These are phyloP conservation scores for Atrina japonica DNA, from an alignment of 2,888 invertebrate genomes.

Conservation along the genomic window DNA sequence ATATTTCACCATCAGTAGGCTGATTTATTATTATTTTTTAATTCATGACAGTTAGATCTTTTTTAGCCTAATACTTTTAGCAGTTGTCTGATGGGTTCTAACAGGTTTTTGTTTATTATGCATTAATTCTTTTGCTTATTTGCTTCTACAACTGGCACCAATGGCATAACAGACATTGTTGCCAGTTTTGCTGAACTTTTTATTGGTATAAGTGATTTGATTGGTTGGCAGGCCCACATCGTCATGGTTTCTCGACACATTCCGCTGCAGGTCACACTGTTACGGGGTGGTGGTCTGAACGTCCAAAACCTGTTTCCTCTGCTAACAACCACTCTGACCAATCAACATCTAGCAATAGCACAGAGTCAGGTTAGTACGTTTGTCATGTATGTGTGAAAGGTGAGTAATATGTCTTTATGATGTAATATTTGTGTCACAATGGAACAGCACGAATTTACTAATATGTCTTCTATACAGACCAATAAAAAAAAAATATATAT, in stretches of 20 bases:
- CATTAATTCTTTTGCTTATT: no score
- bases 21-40: no score
- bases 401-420: not conserved
- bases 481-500: no score
- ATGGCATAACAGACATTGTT: no score
- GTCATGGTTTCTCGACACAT: conserved; percentile 40
- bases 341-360: conserved; percentile 62
- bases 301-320: conserved; percentile 38
- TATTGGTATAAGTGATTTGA: conserved; percentile 32
- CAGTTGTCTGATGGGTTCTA: no score
- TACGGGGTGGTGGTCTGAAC: conserved; percentile 55
- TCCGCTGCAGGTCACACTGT: conserved; percentile 43
- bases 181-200: not conserved
- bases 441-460: no score
- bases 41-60: no score
- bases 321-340: conserved; percentile 48
- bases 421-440: no score
- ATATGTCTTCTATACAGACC: no score
- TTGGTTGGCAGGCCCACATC: conserved; percentile 46
- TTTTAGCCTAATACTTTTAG: no score
- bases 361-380: conserved; percentile 69
- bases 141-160: not conserved
- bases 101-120: no score
- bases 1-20: no score
- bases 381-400: not conserved